Evolutionary conservation across 2,888 invertebrate species (phyloP), one percentile per base, ranked within the genome.

Genomic region (Plagodis dolabraria): DNA sequence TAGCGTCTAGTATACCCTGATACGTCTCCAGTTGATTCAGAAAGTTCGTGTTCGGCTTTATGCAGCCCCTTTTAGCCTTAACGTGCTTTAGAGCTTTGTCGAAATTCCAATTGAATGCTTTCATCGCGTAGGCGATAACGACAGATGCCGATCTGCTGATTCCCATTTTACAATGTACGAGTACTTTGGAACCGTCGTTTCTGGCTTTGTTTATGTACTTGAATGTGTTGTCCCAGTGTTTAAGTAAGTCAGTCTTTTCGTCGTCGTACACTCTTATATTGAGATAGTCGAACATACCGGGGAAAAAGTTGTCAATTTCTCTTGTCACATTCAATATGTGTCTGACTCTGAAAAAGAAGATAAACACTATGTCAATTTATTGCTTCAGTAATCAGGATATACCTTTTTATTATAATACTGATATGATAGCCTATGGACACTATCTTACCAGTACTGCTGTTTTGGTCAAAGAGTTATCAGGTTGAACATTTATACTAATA

Each of bases 111-210:
- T 97, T 97, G 87, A 97, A 97, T 22, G 98, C 98, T 89, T 99
- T 99, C 99, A 99, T 99, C 33, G 98, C 97, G 90, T 98, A 99
- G 0, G 99, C 99, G 77, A 99, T 98, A 34, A 99, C 99, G 34
- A 99, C 99, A 4, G 99, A 99, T 6, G 99, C 99, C 33, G 99
- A 99, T 68, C 99, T 94, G 85, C 99, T 99, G 64, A 99, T 98
- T 33, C 99, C 99, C 98, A 99, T 99, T 93, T 99, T 99, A 89
- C 99, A 99, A 87, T 99, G 99, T 52, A 99, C 99, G 75, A 99
- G 93, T 57, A 99, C 98, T 90, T 98, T 98, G 58, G 97, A 98
- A 57, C 97, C 97, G 77, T 96, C 96, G 75, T 96, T 96, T 85
- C 95, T 96, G 55, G 99, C 99, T 87, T 97, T 96, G 69, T 96